These are phyloP conservation scores for Dusona sp. DNA, from an alignment of 2,888 invertebrate genomes.

Conservation along the genomic window DNA sequence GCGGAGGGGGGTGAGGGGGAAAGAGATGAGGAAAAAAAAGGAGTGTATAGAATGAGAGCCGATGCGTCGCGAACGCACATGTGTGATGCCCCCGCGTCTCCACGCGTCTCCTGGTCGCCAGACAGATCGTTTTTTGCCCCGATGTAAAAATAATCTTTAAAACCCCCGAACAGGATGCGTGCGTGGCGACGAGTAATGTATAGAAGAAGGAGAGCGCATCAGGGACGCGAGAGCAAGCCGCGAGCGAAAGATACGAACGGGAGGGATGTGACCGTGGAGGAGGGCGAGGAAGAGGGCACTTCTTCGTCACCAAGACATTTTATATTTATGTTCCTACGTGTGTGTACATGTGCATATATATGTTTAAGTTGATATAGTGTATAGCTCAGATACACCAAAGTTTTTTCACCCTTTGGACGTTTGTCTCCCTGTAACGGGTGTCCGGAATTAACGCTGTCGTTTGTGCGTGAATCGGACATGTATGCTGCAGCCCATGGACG, in stretches of 20 bases:
- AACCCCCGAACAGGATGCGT: slow-evolving; percentile 84
- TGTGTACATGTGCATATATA: not conserved
- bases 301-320: slow-evolving; percentile 81
- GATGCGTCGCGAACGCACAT: slow-evolving; percentile 68
- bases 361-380: not conserved
- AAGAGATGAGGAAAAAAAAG: slow-evolving; percentile 45
- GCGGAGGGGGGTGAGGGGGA: not conserved
- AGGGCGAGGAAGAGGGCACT: slow-evolving; percentile 50
- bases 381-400: slow-evolving; percentile 42
- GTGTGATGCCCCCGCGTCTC: slow-evolving; percentile 60
- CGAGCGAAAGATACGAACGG: slow-evolving; percentile 58
- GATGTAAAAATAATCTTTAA: slow-evolving; percentile 85
- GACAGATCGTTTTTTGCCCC: slow-evolving; percentile 84
- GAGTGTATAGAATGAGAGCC: slow-evolving; percentile 53
- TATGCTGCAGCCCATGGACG: slow-evolving; percentile 3
- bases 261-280: slow-evolving; percentile 60
- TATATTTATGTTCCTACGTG: slow-evolving; percentile 68
- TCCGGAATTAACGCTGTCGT: slow-evolving; percentile 80
- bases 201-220: slow-evolving; percentile 64
- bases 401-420: slow-evolving; percentile 84
- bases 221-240: slow-evolving; percentile 22
- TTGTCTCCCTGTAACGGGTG: slow-evolving; percentile 82
- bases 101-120: slow-evolving; percentile 79
- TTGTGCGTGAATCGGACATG: slow-evolving; percentile 9
- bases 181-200: slow-evolving; percentile 48